Evolutionary conservation across 92 coral and sea anemone species (phyloP), one percentile per base, ranked within the genome.

Genomic region (Phenganax stokvisi): DNA sequence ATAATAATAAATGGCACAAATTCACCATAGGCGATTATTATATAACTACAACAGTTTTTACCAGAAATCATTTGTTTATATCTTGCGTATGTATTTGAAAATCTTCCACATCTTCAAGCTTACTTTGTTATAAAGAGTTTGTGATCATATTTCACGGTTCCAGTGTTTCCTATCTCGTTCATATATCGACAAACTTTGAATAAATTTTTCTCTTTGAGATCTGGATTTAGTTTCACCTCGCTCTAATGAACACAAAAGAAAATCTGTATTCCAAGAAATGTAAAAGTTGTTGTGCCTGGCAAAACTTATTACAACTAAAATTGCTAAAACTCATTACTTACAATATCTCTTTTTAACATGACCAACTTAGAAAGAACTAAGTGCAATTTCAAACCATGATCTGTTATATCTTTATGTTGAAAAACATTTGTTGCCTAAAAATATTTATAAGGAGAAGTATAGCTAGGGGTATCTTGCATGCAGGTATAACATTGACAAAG

Each of bases 361-460:
- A 68, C 52, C 73, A 68, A 68, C 73, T 68, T 68, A 6, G 73
- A 13, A 68, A 68, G 73, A 68, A 68, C 73, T 37, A 68, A 68
- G 11, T 37, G 73, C 0, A 68, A 12, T n/a, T n/a, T 68, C 17
- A 68, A 1, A 30, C 73, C 73, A 68, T 30, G n/a, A 30, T 68
- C 4, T 30, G 73, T 68, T 30, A 68, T 9, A 12, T 30, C 52
- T 30, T 8, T 29, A 53, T 68, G 73, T 17, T 68, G 73, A 68
- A 68, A 20, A 13, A 68, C 16, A 30, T 51, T 0, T 30, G 73
- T 3, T 68, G 73, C 73, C 73, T 68, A 37, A 37, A 37, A 68
- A 68, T 30, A 30, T 30, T 68, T 16, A 29, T 37, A 68, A n/a
- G 73, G 29, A 29, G 20, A 59, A 59, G 7, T 59, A 13, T 10